Evolutionary conservation across 92 coral and sea anemone species (phyloP), one percentile per base, ranked within the genome.

Genomic region (Metridium senile): DNA sequence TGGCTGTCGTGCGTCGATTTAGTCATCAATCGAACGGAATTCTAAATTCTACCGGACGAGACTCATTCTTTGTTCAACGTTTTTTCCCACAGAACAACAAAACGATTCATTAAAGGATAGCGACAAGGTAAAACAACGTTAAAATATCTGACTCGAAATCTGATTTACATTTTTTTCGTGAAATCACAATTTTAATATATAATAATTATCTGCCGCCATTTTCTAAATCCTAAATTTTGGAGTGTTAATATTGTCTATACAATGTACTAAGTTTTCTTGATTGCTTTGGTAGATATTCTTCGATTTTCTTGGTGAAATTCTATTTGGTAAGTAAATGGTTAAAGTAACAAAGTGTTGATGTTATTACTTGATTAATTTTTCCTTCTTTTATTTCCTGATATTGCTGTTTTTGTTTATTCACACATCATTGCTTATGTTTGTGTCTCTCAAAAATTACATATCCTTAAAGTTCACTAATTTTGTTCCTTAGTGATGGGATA

Each of bases 291-390:
- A 96, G 99, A 89, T 96, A 81, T 96, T 96, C 89, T 96, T 93
- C 90, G 97, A 96, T 78, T 93, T 96, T 74, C 82, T 96, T 47
- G 88, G 89, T 68, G 99, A 90, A 64, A 92, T 92, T 65, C 82
- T 92, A 13, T 79, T 79, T 62, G 84, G 84, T 79, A 79, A 79
- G 84, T 53, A 26, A 19, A 54, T 39, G 6, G 13, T 39, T 4
- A 39, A 39, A 13, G 13, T 39, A 13, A 39, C 49, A 39, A 39
- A 6, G 49, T 4, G 13, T 43, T 54, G 61, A 3, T 20, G 4
- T 16, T 54, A 2, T 22, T 59, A 26, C 59, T 59, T 18, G 26
- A 10, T 22, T 3, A n/a, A 21, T 59, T 59, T 8, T 59, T 19
- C 23, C 25, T 3, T 54, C 61, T 19, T 59, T 39, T 4, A 22